Percentiles rank a stretch among this genome's conserved stretches.
phyloP scores from a whole-genome alignment of 2,888 invertebrate genomes.

The Labia minor region DNA sequence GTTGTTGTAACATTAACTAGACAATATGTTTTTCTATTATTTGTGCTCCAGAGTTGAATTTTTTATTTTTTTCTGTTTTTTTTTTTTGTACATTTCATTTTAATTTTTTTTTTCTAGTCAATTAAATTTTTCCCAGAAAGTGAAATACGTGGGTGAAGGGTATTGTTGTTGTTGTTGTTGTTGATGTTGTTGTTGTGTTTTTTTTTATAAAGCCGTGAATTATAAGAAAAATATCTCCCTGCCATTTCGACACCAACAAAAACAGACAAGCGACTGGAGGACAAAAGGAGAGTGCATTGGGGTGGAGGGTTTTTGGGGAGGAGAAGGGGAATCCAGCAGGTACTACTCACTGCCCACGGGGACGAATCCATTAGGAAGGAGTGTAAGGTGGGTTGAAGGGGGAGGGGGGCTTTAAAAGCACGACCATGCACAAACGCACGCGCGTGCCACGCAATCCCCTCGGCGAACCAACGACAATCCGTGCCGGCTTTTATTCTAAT shows the following conservation, averaged over 20 bases:
- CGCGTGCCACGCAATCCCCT: constrained; percentile 13
- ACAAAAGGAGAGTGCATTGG: background rate
- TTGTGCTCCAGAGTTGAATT: no score
- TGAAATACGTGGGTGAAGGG: background rate
- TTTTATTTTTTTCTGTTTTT: no score
- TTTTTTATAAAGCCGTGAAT: no score
- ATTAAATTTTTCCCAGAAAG: background rate
- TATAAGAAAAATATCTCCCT: background rate
- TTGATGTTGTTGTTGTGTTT: no score
- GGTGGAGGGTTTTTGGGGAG: background rate
- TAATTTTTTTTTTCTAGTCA: constrained; percentile 2
- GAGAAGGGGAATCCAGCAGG: background rate
- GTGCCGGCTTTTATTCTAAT: constrained; percentile 3
- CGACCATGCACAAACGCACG: background rate
- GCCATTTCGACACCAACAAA: constrained; percentile 5
- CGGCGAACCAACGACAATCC: background rate
- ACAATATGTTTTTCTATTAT: no score
- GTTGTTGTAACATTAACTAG: no score
- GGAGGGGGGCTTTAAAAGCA: background rate
- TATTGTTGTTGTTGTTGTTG: no score
- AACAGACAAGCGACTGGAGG: background rate
- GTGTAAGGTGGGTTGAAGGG: background rate
- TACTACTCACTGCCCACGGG: background rate
- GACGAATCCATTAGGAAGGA: background rate
- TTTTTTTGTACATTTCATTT: background rate